A percentile compares a stretch with the other conserved stretches of the same genome.
These are phyloP conservation scores for Smithornis capensis DNA, from an alignment of 2,113 vertebrate genomes.

Conservation along the genomic window DNA sequence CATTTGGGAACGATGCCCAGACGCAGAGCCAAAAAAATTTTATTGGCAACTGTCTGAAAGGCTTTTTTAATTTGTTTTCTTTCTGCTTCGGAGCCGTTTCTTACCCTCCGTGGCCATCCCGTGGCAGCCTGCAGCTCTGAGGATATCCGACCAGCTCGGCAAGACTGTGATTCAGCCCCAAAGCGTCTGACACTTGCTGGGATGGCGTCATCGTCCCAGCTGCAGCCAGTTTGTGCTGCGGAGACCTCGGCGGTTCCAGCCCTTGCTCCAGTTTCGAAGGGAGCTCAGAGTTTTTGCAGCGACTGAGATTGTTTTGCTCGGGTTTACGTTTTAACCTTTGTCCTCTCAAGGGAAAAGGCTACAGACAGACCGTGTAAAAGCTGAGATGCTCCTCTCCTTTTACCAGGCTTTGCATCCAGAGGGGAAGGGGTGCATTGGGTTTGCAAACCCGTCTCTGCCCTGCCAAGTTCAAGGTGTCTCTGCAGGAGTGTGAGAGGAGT, in stretches of 20 bases:
- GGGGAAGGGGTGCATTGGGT: not conserved
- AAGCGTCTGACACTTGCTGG: not conserved
- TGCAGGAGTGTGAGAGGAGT: not conserved
- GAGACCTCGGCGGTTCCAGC: not conserved
- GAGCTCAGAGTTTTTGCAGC: not conserved
- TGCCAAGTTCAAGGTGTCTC: not conserved
- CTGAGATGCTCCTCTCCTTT: not conserved
- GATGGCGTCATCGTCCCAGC: not conserved
- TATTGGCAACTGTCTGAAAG: not conserved
- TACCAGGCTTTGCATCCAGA: rapidly evolving
- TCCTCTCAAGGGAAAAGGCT: not conserved
- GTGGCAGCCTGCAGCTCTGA: not conserved
- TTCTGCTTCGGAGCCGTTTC: not conserved
- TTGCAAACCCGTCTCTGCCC: not conserved
- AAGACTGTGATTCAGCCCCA: not conserved
- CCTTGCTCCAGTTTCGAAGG: not conserved
- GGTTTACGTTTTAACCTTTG: not conserved
- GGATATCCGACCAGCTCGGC: not conserved
- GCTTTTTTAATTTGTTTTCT: not conserved
- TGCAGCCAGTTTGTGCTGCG: not conserved
- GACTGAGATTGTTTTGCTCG: rapidly evolving
- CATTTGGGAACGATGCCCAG: not conserved
- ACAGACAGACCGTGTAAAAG: rapidly evolving
- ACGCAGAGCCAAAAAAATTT: not conserved
- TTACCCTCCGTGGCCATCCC: not conserved